These are phyloP conservation scores for Tridacna gigas DNA, from an alignment of 2,888 invertebrate species.

Conservation along the genomic window DNA sequence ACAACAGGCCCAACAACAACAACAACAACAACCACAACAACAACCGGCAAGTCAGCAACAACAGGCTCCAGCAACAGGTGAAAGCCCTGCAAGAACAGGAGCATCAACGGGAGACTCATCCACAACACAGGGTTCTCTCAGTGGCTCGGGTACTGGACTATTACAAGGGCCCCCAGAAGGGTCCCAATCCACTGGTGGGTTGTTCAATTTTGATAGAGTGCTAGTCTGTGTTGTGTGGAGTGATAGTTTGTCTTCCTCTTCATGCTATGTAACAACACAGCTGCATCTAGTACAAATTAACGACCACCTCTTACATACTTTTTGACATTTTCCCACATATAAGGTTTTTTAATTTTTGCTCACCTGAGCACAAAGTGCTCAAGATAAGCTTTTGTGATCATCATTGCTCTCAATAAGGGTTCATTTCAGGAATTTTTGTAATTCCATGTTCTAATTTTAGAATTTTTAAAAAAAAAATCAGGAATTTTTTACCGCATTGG, in stretches of 20 bases:
- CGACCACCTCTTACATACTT: no score
- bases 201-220: background rate
- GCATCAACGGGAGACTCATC: conserved; percentile 68
- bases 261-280: no score
- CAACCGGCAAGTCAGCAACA: background rate
- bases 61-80: conserved; percentile 15
- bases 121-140: conserved; percentile 51
- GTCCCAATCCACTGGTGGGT: conserved; percentile 53
- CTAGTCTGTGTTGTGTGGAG: background rate
- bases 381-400: background rate
- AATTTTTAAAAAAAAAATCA: no score
- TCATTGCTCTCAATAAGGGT: no score
- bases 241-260: background rate
- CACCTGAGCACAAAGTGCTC: background rate
- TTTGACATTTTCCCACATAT: no score
- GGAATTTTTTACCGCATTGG: no score
- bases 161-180: conserved; percentile 46
- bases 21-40: background rate
- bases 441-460: no score
- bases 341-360: background rate
- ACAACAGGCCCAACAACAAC: conserved; percentile 7
- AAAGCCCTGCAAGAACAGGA: conserved; percentile 22
- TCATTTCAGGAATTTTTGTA: no score
- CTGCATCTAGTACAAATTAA: no score
- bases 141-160: conserved; percentile 42